Percentiles rank a stretch among this genome's conserved stretches.
Evolutionary conservation across 2,797 vertebrate species (phyloP).

Genomic region (Liasis olivaceus): DNA sequence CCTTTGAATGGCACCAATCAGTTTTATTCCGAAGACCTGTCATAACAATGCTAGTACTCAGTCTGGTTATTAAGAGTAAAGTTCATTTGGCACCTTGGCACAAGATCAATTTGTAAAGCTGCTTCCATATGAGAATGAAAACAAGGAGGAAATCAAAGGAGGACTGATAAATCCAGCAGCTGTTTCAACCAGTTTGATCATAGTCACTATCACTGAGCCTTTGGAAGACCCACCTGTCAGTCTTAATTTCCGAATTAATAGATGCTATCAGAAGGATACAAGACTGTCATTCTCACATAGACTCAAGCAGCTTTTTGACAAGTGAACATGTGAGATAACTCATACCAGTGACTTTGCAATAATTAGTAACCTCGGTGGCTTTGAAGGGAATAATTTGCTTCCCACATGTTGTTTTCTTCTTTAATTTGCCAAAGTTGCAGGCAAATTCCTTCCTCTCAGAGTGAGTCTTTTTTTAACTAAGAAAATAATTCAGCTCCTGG

Average conservation of each 20-base stretch:
- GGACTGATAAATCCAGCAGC: slow-evolving; percentile 27
- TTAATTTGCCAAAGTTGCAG: background rate
- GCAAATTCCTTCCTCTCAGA: background rate
- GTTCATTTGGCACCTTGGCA: slow-evolving; percentile 34
- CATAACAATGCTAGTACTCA: background rate
- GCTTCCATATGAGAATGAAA: slow-evolving; percentile 40
- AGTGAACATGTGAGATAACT: background rate
- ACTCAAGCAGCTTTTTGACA: slow-evolving; percentile 23
- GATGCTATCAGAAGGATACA: slow-evolving; percentile 26
- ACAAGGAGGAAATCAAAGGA: background rate
- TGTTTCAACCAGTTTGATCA: slow-evolving; percentile 45
- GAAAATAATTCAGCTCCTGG: background rate
- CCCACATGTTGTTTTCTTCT: background rate
- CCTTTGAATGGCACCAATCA: background rate
- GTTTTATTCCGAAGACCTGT: background rate
- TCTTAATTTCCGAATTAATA: slow-evolving; percentile 27
- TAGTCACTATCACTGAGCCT: background rate
- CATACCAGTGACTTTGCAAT: slow-evolving; percentile 1
- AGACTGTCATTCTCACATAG: slow-evolving; percentile 21
- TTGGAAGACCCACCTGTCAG: slow-evolving; percentile 31
- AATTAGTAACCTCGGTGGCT: slow-evolving; percentile 12
- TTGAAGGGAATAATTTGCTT: background rate
- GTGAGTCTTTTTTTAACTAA: background rate
- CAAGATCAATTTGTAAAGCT: slow-evolving; percentile 19
- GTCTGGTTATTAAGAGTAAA: slow-evolving; percentile 30